A percentile compares a stretch with the other conserved stretches of the same genome.
phyloP scores from a whole-genome alignment of 2,888 invertebrate species.

The Andrena bicolor region DNA sequence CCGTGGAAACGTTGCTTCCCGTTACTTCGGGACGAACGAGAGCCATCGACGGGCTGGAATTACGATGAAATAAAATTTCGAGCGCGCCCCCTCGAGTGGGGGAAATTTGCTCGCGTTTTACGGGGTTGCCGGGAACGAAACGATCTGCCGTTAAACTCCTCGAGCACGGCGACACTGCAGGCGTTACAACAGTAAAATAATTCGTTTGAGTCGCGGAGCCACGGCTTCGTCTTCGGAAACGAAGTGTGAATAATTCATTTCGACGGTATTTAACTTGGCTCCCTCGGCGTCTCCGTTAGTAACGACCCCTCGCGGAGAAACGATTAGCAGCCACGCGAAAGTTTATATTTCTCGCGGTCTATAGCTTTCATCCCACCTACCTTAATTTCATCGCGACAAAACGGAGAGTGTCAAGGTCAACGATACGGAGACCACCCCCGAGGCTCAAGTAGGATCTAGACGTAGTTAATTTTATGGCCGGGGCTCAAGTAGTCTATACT shows the following conservation, averaged over 20 bases:
- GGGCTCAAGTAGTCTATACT: slow-evolving; percentile 13
- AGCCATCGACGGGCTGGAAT: slow-evolving; percentile 1
- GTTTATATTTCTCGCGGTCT: slow-evolving; percentile 30
- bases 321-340: slow-evolving; percentile 21
- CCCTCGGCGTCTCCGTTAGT: slow-evolving; percentile 6
- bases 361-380: background rate
- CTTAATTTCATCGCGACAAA: slow-evolving; percentile 34
- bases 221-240: slow-evolving; percentile 16
- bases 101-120: background rate
- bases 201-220: slow-evolving; percentile 2
- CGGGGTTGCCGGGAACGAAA: slow-evolving; percentile 9
- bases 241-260: slow-evolving; percentile 58
- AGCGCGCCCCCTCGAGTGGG: slow-evolving; percentile 5
- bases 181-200: slow-evolving; percentile 5
- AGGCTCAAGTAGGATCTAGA: slow-evolving; percentile 22
- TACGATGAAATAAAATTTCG: slow-evolving; percentile 36
- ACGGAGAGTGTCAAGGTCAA: slow-evolving; percentile 40
- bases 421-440: background rate
- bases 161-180: background rate
- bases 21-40: no score
- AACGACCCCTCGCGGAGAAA: slow-evolving; percentile 4
- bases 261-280: slow-evolving; percentile 39
- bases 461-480: slow-evolving; percentile 37
- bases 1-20: background rate
- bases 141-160: slow-evolving; percentile 13